phyloP scores from a whole-genome alignment of 2,797 vertebrate genomes.

The Myotis planiceps region DNA sequence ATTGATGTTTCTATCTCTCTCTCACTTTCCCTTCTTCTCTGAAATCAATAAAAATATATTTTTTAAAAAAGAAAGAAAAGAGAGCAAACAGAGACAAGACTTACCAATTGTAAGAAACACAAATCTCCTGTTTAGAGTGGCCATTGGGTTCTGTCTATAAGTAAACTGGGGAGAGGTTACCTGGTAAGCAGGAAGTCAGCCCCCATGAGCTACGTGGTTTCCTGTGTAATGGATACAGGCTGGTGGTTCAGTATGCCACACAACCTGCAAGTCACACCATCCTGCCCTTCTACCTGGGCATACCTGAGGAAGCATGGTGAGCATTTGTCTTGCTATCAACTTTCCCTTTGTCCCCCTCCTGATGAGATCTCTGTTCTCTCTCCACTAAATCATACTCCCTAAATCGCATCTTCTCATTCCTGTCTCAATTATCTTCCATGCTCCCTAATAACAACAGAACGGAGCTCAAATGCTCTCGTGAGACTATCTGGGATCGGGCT shows the following conservation, averaged over 20 bases:
- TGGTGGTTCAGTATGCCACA: too few species aligned
- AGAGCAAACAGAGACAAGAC: neutral
- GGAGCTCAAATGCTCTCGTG: neutral
- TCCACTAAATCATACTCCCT: neutral
- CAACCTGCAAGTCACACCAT: neutral
- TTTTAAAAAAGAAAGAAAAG: too few species aligned
- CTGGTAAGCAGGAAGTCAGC: neutral
- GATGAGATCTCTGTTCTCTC: neutral
- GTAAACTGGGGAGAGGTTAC: neutral
- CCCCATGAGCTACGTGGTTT: accelerated
- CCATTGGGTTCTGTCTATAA: neutral
- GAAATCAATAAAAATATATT: too few species aligned
- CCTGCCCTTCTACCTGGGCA: neutral
- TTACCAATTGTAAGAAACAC: neutral
- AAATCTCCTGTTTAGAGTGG: accelerated
- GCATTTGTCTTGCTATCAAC: neutral
- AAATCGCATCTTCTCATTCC: neutral
- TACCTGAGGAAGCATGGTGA: accelerated
- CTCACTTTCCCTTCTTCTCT: too few species aligned
- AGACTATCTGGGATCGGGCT: neutral
- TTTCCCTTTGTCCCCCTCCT: neutral
- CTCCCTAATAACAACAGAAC: too few species aligned
- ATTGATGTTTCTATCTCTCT: too few species aligned
- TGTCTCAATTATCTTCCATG: neutral
- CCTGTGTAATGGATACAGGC: neutral